Percentiles rank a stretch among this genome's conserved stretches.
phyloP scores from a whole-genome alignment of 2,888 invertebrate species.

The Amorpha juglandis region DNA sequence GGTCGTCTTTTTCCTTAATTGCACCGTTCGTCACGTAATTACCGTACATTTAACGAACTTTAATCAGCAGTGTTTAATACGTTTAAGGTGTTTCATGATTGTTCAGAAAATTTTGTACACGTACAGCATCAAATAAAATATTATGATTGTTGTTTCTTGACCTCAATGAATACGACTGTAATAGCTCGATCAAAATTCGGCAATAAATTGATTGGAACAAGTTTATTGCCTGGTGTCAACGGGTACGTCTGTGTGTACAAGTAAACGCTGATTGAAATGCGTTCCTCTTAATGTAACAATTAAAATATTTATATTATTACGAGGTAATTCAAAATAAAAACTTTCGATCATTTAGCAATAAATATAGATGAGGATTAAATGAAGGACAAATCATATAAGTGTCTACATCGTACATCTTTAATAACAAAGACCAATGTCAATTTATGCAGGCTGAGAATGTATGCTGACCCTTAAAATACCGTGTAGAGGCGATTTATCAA shows the following conservation, averaged over 20 bases:
- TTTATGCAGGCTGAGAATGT: no score
- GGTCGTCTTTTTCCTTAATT: constrained; percentile 56
- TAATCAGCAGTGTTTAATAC: constrained; percentile 11
- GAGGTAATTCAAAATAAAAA: no score
- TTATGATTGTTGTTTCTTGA: constrained; percentile 24
- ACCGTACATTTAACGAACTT: constrained; percentile 8
- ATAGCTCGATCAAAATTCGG: constrained; percentile 45
- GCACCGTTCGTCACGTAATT: constrained; percentile 56
- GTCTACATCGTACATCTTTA: no score
- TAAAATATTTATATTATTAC: constrained; percentile 20
- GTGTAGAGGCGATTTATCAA: no score
- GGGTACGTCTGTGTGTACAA: constrained; percentile 48
- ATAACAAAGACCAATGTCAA: no score
- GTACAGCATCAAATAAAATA: neutral
- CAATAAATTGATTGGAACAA: constrained; percentile 67
- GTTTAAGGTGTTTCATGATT: constrained; percentile 14
- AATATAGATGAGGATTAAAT: no score
- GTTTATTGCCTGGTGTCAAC: constrained; percentile 68
- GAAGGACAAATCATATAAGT: no score
- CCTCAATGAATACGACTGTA: constrained; percentile 20
- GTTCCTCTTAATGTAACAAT: constrained; percentile 38
- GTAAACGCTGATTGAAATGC: constrained; percentile 60
- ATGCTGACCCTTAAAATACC: no score
- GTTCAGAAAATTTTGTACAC: neutral
- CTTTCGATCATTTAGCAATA: no score